Conservation (phyloP, 2,888 invertebrate species). For the Diplolepis rosae region DNA sequence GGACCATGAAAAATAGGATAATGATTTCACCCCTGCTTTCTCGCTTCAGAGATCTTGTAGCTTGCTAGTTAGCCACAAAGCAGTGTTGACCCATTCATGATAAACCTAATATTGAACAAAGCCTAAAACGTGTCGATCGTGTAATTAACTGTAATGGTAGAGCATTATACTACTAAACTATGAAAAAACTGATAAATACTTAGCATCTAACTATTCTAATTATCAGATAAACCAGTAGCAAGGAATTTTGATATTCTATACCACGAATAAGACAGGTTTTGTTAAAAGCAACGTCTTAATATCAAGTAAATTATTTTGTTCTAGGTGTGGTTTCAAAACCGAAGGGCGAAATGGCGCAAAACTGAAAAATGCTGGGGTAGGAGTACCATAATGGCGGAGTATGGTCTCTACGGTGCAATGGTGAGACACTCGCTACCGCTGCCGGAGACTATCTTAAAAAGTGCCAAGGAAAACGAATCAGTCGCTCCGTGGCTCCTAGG, state of each 20-base stretch:
- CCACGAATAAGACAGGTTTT: no score
- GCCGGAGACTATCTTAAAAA: conserved; percentile 98
- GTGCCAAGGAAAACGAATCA: conserved; percentile 96
- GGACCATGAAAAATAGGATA: conserved; percentile 57
- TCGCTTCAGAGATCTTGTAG: conserved; percentile 46
- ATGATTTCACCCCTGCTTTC: conserved; percentile 39
- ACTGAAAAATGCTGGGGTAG: conserved; percentile 99
- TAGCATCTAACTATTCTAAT: no score
- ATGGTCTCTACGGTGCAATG: conserved; percentile 99
- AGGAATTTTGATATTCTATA: no score
- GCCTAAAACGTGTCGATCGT: background rate
- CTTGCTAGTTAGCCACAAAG: conserved; percentile 51
- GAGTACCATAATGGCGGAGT: conserved; percentile 99
- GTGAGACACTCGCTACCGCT: conserved; percentile 98
- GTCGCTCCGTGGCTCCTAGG: conserved; percentile 99
- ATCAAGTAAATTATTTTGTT: conserved; percentile 59
- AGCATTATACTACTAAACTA: no score
- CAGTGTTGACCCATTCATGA: conserved; percentile 24
- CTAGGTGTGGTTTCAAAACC: conserved; percentile 99
- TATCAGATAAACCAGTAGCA: no score
- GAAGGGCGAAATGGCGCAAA: conserved; percentile 99
- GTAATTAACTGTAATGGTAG: no score
- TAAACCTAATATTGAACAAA: conserved; percentile 8
- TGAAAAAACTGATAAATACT: no score
- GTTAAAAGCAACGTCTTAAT: no score